Evolutionary conservation across 2,888 invertebrate species (phyloP), one percentile per base, ranked within the genome.

Genomic region (Selenia dentaria): DNA sequence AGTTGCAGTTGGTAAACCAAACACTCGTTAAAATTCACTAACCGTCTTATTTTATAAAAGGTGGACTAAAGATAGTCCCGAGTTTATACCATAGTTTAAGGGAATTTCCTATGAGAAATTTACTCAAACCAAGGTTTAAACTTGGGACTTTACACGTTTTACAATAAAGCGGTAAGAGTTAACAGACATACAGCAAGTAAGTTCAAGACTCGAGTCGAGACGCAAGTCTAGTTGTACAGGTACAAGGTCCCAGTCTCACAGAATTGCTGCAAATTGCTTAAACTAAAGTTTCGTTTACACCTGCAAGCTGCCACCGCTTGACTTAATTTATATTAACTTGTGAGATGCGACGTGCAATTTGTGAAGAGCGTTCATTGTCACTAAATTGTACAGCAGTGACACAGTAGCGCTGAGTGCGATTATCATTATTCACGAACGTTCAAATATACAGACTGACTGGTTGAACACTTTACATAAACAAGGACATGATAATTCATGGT

Each of bases 281-380:
- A 54, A 45, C 37, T 34, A 27, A 37, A 47, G 41, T 41, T 54
- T 29, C 36, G 4, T 34, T 58, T 52, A 54, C 74, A 77, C 70
- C 73, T 74, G 70, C 67, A 69, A 3, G 26, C 56, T 65, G 54
- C 63, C 37, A 54, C 63, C 37, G 64, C 59, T 60, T 40, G 38
- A 61, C 60, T 68, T 70, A 65, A 75, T 73, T 76, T 74, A 66
- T 72, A 78, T 75, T 70, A 67, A 68, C 68, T 64, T 66, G 60
- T 3, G 16, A 16, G 16, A 3, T 4, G 16, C 58, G 60, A 68
- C 57, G 55, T 42, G 33, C 36, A 20, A 28, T 39, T 39, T 44
- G 33, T 36, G 43, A 35, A 38, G 25, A 33, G 35, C 32, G 20
- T 38, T 33, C 24, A 28, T 20, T 26, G 12, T 33, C 32, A 27